These are phyloP conservation scores for Penelope pileata DNA, from an alignment of 2,113 vertebrate species.

Conservation along the genomic window DNA sequence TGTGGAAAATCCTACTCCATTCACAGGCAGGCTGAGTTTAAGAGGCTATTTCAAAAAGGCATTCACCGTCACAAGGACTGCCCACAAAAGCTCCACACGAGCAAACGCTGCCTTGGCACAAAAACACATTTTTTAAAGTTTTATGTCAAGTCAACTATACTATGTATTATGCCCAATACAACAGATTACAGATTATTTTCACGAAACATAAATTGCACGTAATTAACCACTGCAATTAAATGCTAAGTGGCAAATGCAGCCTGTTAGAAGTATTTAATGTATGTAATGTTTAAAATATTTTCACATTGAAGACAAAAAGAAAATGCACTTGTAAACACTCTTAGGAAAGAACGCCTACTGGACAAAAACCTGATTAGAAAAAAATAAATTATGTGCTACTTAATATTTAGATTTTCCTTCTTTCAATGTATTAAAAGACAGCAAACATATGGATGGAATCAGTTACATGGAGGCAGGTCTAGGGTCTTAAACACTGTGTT, in stretches of 20 bases:
- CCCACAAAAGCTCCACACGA: background rate
- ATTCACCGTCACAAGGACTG: background rate
- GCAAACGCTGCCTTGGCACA: background rate
- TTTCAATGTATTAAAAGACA: background rate
- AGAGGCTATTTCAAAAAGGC: background rate
- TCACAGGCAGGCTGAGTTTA: background rate
- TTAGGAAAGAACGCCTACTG: background rate
- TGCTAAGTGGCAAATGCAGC: background rate
- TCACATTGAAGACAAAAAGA: background rate
- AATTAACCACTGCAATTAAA: background rate
- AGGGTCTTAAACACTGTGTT: background rate
- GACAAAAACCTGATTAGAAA: background rate
- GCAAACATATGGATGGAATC: background rate
- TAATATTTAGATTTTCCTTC: background rate
- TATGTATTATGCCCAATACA: background rate
- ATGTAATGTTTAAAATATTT: background rate
- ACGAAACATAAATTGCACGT: background rate
- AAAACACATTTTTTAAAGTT: background rate
- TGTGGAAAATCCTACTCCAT: background rate
- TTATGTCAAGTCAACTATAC: background rate
- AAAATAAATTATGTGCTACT: background rate
- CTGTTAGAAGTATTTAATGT: background rate
- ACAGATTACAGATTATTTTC: background rate
- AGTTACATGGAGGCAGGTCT: background rate
- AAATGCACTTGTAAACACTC: background rate